Evolutionary conservation across 1,140 invertebrate species (phyloP).

Genomic region (Plodia interpunctella): DNA sequence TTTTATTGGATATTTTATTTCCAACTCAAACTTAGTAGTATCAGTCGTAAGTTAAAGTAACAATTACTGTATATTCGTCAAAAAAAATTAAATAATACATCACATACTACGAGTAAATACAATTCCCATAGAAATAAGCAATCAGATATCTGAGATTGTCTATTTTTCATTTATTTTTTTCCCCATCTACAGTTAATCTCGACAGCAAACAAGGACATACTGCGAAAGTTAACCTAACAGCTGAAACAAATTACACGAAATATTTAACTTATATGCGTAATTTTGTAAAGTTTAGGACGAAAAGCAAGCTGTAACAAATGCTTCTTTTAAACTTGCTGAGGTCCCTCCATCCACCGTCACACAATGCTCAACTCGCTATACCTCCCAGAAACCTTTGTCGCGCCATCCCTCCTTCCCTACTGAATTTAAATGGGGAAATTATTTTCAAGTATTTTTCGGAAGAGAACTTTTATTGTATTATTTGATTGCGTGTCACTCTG

Average conservation of each 20-base stretch:
- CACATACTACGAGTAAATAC: too few relatives aligned
- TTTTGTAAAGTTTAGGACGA: slow-evolving; percentile 16
- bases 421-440: slow-evolving; percentile 76
- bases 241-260: slow-evolving; percentile 11
- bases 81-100: too few relatives aligned
- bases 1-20: too few relatives aligned
- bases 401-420: slow-evolving; percentile 44
- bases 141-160: too few relatives aligned
- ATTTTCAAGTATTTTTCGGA: slow-evolving; percentile 75
- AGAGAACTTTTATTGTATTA: slow-evolving; percentile 76
- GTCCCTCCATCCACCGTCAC: slow-evolving; percentile 12
- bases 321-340: slow-evolving; percentile 18
- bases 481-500: slow-evolving; percentile 75
- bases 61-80: too few relatives aligned
- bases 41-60: too few relatives aligned
- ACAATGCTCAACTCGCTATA: slow-evolving; percentile 53
- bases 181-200: too few relatives aligned
- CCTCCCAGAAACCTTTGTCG: slow-evolving; percentile 59
- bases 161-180: too few relatives aligned
- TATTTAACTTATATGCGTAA: slow-evolving; percentile 14
- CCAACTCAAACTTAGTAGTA: too few relatives aligned
- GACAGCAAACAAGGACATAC: too few relatives aligned
- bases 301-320: slow-evolving; percentile 18
- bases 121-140: too few relatives aligned
- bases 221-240: background rate